Conservation (phyloP, 2,888 invertebrate species). For the Chymomyza procnemis region DNA sequence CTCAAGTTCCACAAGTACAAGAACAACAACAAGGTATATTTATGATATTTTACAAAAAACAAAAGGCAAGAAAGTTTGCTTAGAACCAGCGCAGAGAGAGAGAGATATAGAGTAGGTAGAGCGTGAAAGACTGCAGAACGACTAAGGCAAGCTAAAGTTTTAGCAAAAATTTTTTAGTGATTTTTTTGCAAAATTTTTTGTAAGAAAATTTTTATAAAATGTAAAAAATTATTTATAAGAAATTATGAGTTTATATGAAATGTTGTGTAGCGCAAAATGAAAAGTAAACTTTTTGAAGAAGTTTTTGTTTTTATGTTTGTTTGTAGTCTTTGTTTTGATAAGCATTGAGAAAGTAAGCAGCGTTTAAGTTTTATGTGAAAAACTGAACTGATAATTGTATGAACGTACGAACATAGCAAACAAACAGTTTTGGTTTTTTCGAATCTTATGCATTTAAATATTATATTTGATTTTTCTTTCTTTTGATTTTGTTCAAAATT, state of each 20-base stretch:
- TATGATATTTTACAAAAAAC: neutral
- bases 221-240: neutral
- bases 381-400: conserved; percentile 53
- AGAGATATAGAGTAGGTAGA: neutral
- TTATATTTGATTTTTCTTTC: conserved; percentile 46
- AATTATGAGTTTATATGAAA: neutral
- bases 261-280: conserved; percentile 9
- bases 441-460: conserved; percentile 51
- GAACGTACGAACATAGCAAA: conserved; percentile 61
- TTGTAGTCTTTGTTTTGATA: conserved; percentile 31
- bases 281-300: conserved; percentile 1
- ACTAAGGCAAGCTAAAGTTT: neutral
- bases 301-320: conserved; percentile 5
- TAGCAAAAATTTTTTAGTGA: neutral
- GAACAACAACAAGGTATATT: conserved; percentile 39
- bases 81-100: neutral
- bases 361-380: neutral
- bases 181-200: neutral
- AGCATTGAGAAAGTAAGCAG: neutral
- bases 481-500: too few relatives aligned
- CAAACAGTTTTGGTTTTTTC: conserved; percentile 60
- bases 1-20: conserved; percentile 18
- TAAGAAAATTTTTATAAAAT: neutral
- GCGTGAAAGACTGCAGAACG: too few relatives aligned
- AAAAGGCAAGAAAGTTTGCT: neutral